These are phyloP conservation scores for Pegoplata infirma DNA, from an alignment of 2,888 invertebrate species.

Conservation along the genomic window DNA sequence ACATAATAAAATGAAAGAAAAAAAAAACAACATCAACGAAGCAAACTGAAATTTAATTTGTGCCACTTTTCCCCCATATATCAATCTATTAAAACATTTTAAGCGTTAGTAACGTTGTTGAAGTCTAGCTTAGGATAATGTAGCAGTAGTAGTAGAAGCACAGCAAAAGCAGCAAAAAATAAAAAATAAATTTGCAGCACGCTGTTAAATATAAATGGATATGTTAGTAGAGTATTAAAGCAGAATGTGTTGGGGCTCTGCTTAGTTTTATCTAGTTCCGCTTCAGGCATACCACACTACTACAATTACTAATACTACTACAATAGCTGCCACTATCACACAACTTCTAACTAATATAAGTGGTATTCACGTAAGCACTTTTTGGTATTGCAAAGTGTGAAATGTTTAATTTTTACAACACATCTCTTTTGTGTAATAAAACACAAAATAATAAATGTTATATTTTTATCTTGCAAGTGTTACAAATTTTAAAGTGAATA, in stretches of 20 bases:
- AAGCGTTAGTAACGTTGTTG: conserved; percentile 50
- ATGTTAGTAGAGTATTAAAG: background rate
- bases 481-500: too few species aligned
- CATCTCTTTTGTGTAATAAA: too few species aligned
- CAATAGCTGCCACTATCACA: conserved; percentile 15
- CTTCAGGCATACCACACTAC: conserved; percentile 55
- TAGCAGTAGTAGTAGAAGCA: conserved; percentile 14
- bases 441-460: too few species aligned
- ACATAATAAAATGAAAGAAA: conserved; percentile 39
- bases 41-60: conserved; percentile 62
- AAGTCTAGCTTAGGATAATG: conserved; percentile 55
- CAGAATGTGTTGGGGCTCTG: conserved; percentile 29
- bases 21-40: conserved; percentile 40
- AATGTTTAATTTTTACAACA: too few species aligned
- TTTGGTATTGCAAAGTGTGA: too few species aligned
- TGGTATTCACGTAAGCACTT: too few species aligned
- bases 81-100: conserved; percentile 60
- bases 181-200: conserved; percentile 49
- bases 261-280: conserved; percentile 61
- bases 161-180: conserved; percentile 36
- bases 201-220: background rate
- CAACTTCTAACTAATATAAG: too few species aligned
- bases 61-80: conserved; percentile 62
- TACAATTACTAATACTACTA: conserved; percentile 1
- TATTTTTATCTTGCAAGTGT: too few species aligned